Conservation (phyloP, 2,888 invertebrate species). For the Nyleta sp. region DNA sequence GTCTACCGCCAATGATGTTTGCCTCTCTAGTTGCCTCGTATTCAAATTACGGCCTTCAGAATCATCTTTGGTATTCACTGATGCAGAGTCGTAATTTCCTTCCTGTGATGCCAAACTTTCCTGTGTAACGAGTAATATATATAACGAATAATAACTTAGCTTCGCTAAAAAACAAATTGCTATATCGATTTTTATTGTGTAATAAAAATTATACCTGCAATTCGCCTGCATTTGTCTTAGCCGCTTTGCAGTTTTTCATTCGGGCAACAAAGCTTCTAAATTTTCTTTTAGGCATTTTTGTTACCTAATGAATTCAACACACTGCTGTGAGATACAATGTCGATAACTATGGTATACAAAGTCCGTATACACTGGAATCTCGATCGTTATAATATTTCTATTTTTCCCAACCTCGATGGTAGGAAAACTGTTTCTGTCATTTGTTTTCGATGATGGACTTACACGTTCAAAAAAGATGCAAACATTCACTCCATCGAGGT, state of each 20-base stretch:
- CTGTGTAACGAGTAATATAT: too few species aligned
- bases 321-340: too few species aligned
- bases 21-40: slow-evolving; percentile 10
- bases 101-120: slow-evolving; percentile 4
- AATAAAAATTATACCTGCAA: slow-evolving; percentile 29
- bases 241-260: slow-evolving; percentile 17
- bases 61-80: slow-evolving; percentile 15
- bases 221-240: background rate
- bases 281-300: slow-evolving; percentile 11
- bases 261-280: background rate
- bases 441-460: too few species aligned
- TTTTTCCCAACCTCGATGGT: too few species aligned
- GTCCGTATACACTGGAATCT: too few species aligned
- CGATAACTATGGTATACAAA: too few species aligned
- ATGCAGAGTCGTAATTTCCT: background rate
- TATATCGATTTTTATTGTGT: slow-evolving; percentile 17
- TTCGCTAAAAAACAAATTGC: slow-evolving; percentile 4
- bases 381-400: too few species aligned
- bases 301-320: background rate
- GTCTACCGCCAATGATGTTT: slow-evolving; percentile 3
- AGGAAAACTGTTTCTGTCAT: too few species aligned
- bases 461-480: too few species aligned
- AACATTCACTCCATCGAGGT: too few species aligned
- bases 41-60: slow-evolving; percentile 10
- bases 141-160: too few species aligned